Base-by-base conservation (phyloP, 1,140 invertebrate species). In the Neodiprion virginianus region DNA sequence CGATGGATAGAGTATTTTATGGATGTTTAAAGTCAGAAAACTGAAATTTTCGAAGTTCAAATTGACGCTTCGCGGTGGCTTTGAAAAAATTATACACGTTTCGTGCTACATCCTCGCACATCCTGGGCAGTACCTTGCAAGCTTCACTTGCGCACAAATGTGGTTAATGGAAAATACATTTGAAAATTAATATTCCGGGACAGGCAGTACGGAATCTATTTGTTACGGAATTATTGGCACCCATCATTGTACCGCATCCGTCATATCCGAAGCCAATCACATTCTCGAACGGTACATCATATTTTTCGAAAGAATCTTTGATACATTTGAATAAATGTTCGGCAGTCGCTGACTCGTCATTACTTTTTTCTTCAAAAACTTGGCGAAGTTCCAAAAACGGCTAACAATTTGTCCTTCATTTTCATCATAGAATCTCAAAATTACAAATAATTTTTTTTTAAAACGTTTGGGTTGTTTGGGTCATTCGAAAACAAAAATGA, bases 191-290 rank as follows among this genome's bases (percentile, higher is more conserved):
- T 8, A 75, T 75, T 11, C 71, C 72, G 10, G 74, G 65, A 28
- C 28, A 72, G 1, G 67, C 11, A 17, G 40, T 14, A 10, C 28
- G 49, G 7, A 79, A 48, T 70, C 84, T 49, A 48, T 11, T 71
- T 14, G 81, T 74, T 12, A 87, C 81, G 8, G 82, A 87, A 72
- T 87, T 86, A 48, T 78, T 50, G 8, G 50, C 65, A 11, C 86
- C 87, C 80, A 87, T 83, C 85, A 85, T 87, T 1, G 77, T 77
- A 74, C 82, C 84, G 28, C 80, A 82, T 1, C 84, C 83, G 78
- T 88, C 86, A n/a, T 80, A 82, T 11, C 72, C 85, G 72, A 86
- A 88, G 11, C 87, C 85, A 72, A 87, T 79, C 10, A 86, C 75
- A 77, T 88, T 87, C n/a, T 82, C 69, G 10, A 80, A 50, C 21